Evolutionary conservation across 2,888 invertebrate species (phyloP).

Genomic region (Ochropleura plecta): DNA sequence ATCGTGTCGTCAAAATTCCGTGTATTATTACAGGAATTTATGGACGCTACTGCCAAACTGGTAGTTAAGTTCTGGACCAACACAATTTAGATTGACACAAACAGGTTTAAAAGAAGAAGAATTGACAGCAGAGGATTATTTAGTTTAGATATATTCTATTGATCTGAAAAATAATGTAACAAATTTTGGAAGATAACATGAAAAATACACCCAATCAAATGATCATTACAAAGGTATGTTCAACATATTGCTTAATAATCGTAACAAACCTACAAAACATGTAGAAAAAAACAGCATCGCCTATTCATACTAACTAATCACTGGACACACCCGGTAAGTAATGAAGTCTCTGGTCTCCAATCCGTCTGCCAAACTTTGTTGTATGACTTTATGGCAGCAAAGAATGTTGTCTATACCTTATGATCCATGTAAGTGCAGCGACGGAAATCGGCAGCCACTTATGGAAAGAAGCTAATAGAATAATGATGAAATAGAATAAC

Average conservation of each 20-base stretch:
- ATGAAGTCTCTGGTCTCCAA: slow-evolving; percentile 29
- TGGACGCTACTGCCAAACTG: too few relatives aligned
- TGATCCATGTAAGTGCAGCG: slow-evolving; percentile 20
- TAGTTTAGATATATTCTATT: not conserved
- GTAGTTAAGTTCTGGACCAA: too few relatives aligned
- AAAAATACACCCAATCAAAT: not conserved
- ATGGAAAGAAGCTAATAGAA: slow-evolving; percentile 17
- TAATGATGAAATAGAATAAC: slow-evolving; percentile 25
- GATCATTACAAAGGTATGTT: too few relatives aligned
- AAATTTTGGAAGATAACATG: not conserved
- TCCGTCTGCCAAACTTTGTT: slow-evolving; percentile 29
- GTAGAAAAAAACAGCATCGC: not conserved
- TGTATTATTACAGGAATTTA: too few relatives aligned
- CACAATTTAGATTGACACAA: too few relatives aligned
- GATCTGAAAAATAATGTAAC: not conserved
- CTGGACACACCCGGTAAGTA: not conserved
- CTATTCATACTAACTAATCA: not conserved
- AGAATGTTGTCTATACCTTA: slow-evolving; percentile 30
- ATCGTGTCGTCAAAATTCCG: too few relatives aligned
- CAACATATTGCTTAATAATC: not conserved
- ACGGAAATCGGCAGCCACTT: slow-evolving; percentile 16
- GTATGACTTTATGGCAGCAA: not conserved
- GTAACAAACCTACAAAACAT: not conserved
- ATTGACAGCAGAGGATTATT: not conserved
- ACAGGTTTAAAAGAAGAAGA: too few relatives aligned